Base-by-base conservation (phyloP, 2,113 vertebrate species). In the Uria aalge region DNA sequence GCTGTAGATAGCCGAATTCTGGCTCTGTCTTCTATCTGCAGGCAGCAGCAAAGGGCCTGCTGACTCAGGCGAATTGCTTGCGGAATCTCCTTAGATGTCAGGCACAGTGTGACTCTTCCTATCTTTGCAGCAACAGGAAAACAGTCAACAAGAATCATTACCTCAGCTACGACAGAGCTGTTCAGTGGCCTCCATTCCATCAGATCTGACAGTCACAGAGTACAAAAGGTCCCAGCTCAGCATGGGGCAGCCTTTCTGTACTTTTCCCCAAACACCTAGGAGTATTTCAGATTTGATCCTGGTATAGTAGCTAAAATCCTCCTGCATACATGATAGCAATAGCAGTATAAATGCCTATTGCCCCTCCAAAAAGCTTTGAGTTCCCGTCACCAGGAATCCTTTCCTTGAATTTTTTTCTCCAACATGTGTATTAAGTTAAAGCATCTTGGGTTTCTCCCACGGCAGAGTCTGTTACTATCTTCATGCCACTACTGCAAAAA, bases 11-110 rank as follows among this genome's bases (percentile, higher is more conserved):
- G 88, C 69, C 12, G 2, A 84, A 40, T 60, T 64, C 72, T 34
- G 67, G 66, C 75, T 90, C 2, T 41, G 55, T 56, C 63, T 89
- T 59, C 71, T 75, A 74, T 95, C 92, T 93, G 94, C 88, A 90
- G 93, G 94, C 93, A 91, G 92, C 75, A 92, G 90, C 71, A 47
- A 78, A 88, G 78, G 82, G 36, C 74, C 93, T 68, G 92, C 96
- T 90, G 96, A 48, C 92, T 90, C 93, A 41, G 83, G 76, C 38
- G 17, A 76, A 92, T 56, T 38, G 94, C 75, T 84, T 52, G 43
- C 22, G 88, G 91, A 71, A 32, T 23, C 75, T 88, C 67, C 80
- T 92, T 50, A 74, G 77, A 80, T 36, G 74, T 63, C 48, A 45
- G 75, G 75, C 92, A 79, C 93, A 68, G 78, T 62, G 55, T 29